phyloP scores from a whole-genome alignment of 1,140 invertebrate species.

The Aphaenogaster rudis region DNA sequence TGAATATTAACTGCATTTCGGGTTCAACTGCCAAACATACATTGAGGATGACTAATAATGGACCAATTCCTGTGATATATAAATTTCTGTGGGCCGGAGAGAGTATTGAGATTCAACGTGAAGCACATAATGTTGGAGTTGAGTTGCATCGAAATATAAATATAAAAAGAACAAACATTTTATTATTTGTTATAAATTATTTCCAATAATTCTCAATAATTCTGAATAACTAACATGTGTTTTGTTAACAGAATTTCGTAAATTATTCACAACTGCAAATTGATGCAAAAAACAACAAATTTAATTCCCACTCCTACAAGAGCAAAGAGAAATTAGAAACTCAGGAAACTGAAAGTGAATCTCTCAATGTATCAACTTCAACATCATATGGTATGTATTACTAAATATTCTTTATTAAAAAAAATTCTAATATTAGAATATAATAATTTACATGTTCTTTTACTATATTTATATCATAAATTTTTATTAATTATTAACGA shows the following conservation, averaged over 20 bases:
- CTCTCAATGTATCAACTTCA: not conserved
- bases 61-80: slow-evolving; percentile 84
- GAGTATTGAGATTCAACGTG: slow-evolving; percentile 74
- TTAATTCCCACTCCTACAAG: not conserved
- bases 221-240: not conserved
- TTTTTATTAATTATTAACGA: slow-evolving; percentile 20
- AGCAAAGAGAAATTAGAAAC: not conserved
- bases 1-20: slow-evolving; percentile 82
- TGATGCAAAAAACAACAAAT: not conserved
- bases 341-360: not conserved
- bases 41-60: slow-evolving; percentile 84
- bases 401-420: not conserved
- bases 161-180: not conserved
- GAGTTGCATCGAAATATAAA: not conserved
- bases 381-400: slow-evolving; percentile 8
- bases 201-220: slow-evolving; percentile 2
- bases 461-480: not conserved
- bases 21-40: slow-evolving; percentile 77
- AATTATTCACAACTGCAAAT: not conserved
- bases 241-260: slow-evolving; percentile 5
- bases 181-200: slow-evolving; percentile 5
- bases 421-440: not conserved
- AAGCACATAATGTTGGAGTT: not conserved
- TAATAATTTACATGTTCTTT: not conserved
- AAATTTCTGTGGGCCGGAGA: slow-evolving; percentile 82